These are phyloP conservation scores for Zosterops pallidus DNA, from an alignment of 2,113 vertebrate species.

Conservation along the genomic window DNA sequence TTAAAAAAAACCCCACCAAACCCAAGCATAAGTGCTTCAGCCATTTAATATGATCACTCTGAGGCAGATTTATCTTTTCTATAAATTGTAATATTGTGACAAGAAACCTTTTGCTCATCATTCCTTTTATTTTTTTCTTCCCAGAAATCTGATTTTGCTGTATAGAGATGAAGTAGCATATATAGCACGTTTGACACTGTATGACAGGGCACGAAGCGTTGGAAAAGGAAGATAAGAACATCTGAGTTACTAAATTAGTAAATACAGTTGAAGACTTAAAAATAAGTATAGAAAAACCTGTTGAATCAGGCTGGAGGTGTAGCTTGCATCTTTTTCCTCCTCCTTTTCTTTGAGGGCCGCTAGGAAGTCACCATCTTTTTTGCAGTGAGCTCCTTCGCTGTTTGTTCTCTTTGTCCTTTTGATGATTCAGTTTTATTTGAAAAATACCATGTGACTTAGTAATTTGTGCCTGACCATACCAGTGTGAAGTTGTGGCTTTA, in stretches of 20 bases:
- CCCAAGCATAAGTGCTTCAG: background rate
- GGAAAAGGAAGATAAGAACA: background rate
- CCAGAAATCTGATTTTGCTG: slow-evolving; percentile 2
- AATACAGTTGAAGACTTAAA: background rate
- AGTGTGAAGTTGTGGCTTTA: slow-evolving; percentile 21
- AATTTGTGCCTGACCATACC: slow-evolving; percentile 38
- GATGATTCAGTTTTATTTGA: slow-evolving; percentile 62
- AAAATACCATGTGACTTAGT: slow-evolving; percentile 53
- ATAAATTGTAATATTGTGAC: slow-evolving; percentile 7
- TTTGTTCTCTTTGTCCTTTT: slow-evolving; percentile 57
- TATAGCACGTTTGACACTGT: background rate
- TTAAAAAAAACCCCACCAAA: background rate
- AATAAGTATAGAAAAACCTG: background rate
- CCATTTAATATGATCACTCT: background rate
- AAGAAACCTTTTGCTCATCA: slow-evolving; percentile 9
- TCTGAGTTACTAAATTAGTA: slow-evolving; percentile 15
- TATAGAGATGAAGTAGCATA: slow-evolving; percentile 5
- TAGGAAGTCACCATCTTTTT: slow-evolving; percentile 15
- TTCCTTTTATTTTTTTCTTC: background rate
- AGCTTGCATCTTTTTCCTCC: background rate
- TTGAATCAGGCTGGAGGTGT: background rate
- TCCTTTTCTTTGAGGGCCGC: background rate
- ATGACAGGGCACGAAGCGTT: background rate
- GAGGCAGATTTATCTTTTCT: background rate
- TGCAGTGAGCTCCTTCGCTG: background rate